phyloP scores from a whole-genome alignment of 2,888 invertebrate genomes.

The Apamea crenata region DNA sequence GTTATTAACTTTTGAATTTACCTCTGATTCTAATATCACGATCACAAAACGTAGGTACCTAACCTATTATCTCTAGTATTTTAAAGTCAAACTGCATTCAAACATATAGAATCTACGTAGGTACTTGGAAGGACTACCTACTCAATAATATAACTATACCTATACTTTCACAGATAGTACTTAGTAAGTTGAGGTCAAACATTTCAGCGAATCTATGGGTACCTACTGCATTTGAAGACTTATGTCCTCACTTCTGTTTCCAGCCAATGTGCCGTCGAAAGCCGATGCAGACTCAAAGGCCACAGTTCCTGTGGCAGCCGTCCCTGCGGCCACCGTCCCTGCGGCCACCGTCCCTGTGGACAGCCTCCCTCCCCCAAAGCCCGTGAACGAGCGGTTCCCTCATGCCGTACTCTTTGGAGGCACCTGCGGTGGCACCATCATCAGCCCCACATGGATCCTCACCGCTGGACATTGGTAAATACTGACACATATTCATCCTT shows the following conservation, averaged over 20 bases:
- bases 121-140: background rate
- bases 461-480: constrained; percentile 85
- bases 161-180: background rate
- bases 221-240: background rate
- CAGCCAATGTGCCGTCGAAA: constrained; percentile 59
- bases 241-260: constrained; percentile 14
- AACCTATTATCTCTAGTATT: background rate
- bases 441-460: constrained; percentile 83
- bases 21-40: constrained; percentile 4
- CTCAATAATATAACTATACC: background rate
- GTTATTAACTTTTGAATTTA: constrained; percentile 5
- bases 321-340: background rate
- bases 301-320: background rate
- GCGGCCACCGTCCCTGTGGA: background rate
- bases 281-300: constrained; percentile 5
- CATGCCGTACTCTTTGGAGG: constrained; percentile 85
- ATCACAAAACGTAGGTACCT: background rate
- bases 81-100: background rate
- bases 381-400: constrained; percentile 78
- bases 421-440: constrained; percentile 86
- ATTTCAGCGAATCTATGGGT: background rate
- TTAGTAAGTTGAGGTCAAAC: background rate
- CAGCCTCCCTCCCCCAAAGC: constrained; percentile 39
- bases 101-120: background rate
- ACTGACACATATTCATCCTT: background rate